Conservation (phyloP, 2,888 invertebrate genomes). For the Halocaridina rubra region DNA sequence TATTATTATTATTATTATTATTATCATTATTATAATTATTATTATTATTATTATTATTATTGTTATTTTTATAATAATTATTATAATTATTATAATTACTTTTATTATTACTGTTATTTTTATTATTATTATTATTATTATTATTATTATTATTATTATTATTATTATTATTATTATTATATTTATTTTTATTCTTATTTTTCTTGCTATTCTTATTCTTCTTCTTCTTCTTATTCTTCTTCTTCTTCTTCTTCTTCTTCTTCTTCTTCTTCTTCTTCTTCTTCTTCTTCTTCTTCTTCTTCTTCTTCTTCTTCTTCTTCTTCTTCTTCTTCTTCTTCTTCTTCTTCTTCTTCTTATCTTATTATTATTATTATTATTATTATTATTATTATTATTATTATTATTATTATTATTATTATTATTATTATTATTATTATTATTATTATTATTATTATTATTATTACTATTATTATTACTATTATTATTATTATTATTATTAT, state of each 20-base stretch:
- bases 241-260: too few species aligned
- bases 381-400: not conserved
- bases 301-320: too few species aligned
- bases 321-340: too few species aligned
- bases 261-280: too few species aligned
- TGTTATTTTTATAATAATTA: too few species aligned
- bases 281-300: too few species aligned
- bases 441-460: slow-evolving; percentile 1
- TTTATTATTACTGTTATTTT: not conserved
- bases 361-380: not conserved
- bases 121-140: not conserved
- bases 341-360: too few species aligned
- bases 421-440: slow-evolving; percentile 1
- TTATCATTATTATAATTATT: too few species aligned
- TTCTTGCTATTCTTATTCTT: too few species aligned
- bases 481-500: not conserved
- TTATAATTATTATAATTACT: not conserved
- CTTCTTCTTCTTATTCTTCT: too few species aligned
- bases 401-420: not conserved
- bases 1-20: too few species aligned
- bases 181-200: not conserved
- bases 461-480: not conserved
- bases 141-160: not conserved
- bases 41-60: too few species aligned
- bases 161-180: not conserved